Base-by-base conservation (phyloP, 2,888 invertebrate genomes). In the Pandemis corylana region DNA sequence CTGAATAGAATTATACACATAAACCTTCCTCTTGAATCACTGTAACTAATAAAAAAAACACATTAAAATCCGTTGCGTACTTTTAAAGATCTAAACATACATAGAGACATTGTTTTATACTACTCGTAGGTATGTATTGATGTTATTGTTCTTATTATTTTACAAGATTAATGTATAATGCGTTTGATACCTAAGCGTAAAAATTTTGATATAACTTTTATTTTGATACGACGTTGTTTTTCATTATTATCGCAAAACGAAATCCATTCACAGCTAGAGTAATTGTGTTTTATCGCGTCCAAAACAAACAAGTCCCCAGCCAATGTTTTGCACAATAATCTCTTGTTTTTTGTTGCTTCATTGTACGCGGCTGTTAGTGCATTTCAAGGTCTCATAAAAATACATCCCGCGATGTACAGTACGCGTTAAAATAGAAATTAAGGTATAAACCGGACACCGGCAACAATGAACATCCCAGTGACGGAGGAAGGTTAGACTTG, bases 341-440 rank as follows among this genome's bases (percentile, higher is more conserved):
- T 65, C 10, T 36, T 53, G 53, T 44, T 66, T 61, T 72, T 49
- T 46, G 49, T 46, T 15, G 59, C n/a, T 65, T 49, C 59, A 66
- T 66, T 72, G 66, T 41, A 51, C 49, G 49, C 28, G 10, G 5
- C 36, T 41, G 66, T 72, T 67, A 67, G 72, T 42, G 51, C 66
- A 65, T 46, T 36, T 49, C 72, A 72, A 72, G 72, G 72, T 61
- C 65, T 46, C 9, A 6, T 6, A 42, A 44, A 71, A 71, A 70
- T 64, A 64, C 13, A 28, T 63, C 53, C 63, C 51, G 28, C 36
- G n/a, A 64, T 15, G n/a, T 36, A 41, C 42, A 6, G 41, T 53
- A 15, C 7, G 42, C 41, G 69, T 13, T n/a, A 62, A 51, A n/a
- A 68, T 15, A 36, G 53, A 36, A 51, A 64, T 44, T 44, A 28